A percentile compares a stretch with the other conserved stretches of the same genome.
Conservation (phyloP, 2,888 invertebrate species). For the Tipula confusa region DNA sequence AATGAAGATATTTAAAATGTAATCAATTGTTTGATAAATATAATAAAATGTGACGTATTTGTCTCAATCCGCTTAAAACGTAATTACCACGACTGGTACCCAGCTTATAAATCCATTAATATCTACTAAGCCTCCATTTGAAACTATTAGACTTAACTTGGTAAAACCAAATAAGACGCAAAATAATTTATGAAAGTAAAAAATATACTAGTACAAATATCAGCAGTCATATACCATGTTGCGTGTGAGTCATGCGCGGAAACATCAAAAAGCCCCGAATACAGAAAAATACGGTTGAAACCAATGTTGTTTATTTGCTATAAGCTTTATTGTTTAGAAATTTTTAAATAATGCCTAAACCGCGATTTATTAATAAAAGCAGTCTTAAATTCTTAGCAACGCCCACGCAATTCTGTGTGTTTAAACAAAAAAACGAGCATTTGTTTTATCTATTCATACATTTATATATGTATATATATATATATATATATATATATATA, state of each 20-base stretch:
- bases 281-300: not conserved
- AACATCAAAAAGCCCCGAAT: not conserved
- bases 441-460: not conserved
- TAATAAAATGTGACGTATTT: no score
- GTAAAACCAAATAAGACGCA: no score
- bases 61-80: no score
- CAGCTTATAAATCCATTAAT: no score
- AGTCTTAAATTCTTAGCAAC: not conserved
- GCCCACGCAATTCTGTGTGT: not conserved
- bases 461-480: not conserved
- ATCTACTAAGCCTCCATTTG: no score
- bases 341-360: not conserved
- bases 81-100: no score
- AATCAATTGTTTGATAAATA: no score
- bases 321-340: not conserved
- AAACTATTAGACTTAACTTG: no score
- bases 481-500: not conserved
- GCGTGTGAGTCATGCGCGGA: not conserved
- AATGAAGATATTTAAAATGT: no score
- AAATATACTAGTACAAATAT: no score
- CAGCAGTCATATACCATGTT: not conserved
- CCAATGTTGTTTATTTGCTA: not conserved
- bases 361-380: not conserved
- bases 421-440: not conserved
- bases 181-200: not conserved